These are phyloP conservation scores for Valencia hispanica DNA, from an alignment of 2,797 vertebrate genomes.

Conservation along the genomic window DNA sequence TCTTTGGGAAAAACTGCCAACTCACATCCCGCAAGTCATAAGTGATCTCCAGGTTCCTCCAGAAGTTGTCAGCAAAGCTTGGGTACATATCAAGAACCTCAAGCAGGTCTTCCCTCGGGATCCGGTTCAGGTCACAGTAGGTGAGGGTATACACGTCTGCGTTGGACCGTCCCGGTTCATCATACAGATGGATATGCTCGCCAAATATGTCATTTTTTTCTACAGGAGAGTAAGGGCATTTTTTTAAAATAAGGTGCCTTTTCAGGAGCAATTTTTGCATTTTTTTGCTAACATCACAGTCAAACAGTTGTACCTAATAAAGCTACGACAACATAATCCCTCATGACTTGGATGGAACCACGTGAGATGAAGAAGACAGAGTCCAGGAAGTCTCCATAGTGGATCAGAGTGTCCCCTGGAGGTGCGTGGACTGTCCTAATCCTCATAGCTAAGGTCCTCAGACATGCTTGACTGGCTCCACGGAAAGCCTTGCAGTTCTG, in stretches of 20 bases:
- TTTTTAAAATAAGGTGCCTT: not conserved
- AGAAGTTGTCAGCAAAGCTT: slow-evolving; percentile 92
- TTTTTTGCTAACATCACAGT: not conserved
- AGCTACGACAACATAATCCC: slow-evolving; percentile 90
- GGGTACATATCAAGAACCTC: slow-evolving; percentile 96
- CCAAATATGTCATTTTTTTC: slow-evolving; percentile 96
- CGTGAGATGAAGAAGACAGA: slow-evolving; percentile 95
- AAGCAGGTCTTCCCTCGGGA: slow-evolving; percentile 91
- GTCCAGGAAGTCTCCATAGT: slow-evolving; percentile 91
- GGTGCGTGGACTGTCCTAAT: slow-evolving; percentile 94
- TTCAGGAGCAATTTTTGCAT: not conserved
- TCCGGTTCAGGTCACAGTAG: slow-evolving; percentile 95
- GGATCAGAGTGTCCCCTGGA: slow-evolving; percentile 91
- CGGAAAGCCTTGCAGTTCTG: slow-evolving; percentile 93
- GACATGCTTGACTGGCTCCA: slow-evolving; percentile 92
- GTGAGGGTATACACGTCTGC: slow-evolving; percentile 90
- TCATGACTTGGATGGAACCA: slow-evolving; percentile 92
- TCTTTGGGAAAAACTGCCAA: slow-evolving; percentile 6
- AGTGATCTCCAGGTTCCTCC: slow-evolving; percentile 95
- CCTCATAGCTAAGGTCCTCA: slow-evolving; percentile 89
- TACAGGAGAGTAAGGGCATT: slow-evolving; percentile 54
- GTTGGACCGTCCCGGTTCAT: slow-evolving; percentile 90
- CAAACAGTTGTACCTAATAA: slow-evolving; percentile 84
- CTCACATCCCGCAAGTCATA: slow-evolving; percentile 94
- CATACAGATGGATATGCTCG: slow-evolving; percentile 89